Evolutionary conservation across 1,140 invertebrate genomes (phyloP), one percentile per base, ranked within the genome.

Genomic region (Zaprionus kolodkinae): DNA sequence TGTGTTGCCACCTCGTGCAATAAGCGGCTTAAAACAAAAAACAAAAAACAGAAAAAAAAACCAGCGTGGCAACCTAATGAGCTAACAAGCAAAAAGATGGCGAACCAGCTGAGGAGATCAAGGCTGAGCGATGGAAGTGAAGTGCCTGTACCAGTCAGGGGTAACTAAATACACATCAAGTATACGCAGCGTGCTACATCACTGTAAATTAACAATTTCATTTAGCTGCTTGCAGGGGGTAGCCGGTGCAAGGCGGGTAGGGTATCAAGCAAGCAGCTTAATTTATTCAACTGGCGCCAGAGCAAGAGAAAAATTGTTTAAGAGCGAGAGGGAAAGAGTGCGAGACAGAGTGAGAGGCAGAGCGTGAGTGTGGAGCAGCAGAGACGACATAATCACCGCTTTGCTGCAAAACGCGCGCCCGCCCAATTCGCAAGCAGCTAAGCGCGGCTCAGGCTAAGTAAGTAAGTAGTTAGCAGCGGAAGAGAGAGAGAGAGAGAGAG

Each of bases 331-430:
- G 73, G 67, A 73, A 57, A 30, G 17, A 6, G 13, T 6, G 11
- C 13, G 33, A 33, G 48, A 13, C 13, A 25, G 30, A 43, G 11
- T 4, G 6, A 43, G 11, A 7, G 6, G 15, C 5, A 4, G 25
- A 45, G 30, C 17, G 66, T 25, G 17, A 17, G 13, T 59, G 27
- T 30, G 25, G 45, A 15, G 38, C 2, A 45, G 52, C 66, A 64
- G 67, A 71, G 79, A 83, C 73, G 85, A 75, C 73, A 88, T 87
- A 87, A 87, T 88, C 83, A 88, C 80, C 84, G 83, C 77, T 83
- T 78, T 78, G 77, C 61, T 64, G 84, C 45, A 5, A 48, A 12
- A 35, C 33, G 33, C 40, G 40, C 40, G 40, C 40, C 40, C 84
- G 66, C 84, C 76, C 82, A 86, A 86, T 87, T 79, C 71, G 56